Conservation (phyloP, 30 jellyfish, hydroid and myxozoan genomes). For the Chironex yamaguchii region DNA sequence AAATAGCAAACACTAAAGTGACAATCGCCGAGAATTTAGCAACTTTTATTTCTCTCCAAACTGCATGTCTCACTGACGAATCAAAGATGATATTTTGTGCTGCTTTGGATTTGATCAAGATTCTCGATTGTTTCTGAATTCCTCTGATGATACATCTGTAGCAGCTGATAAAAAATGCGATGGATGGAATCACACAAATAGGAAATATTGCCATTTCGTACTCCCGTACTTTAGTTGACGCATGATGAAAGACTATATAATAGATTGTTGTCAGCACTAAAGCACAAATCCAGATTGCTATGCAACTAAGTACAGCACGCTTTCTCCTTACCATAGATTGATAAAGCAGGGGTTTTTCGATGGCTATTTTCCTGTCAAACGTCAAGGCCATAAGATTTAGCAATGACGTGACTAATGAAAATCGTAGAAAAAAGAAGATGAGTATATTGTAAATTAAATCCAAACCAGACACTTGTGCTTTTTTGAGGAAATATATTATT, state of each 20-base stretch:
- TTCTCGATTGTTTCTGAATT: not conserved
- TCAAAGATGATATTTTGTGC: not conserved
- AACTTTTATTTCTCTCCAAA: slow-evolving; percentile 48
- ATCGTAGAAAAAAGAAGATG: slow-evolving; percentile 36
- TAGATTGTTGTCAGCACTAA: not conserved
- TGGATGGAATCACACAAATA: slow-evolving; percentile 9
- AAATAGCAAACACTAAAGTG: slow-evolving; percentile 41
- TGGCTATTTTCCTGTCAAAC: slow-evolving; percentile 46
- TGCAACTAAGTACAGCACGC: slow-evolving; percentile 8
- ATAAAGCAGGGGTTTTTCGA: slow-evolving; percentile 32
- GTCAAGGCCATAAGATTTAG: slow-evolving; percentile 60
- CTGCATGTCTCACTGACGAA: not conserved
- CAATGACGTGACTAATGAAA: slow-evolving; percentile 64
- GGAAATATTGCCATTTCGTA: slow-evolving; percentile 30
- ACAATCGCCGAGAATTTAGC: slow-evolving; percentile 57
- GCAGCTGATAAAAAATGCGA: not conserved
- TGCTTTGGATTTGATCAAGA: not conserved
- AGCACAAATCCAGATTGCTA: slow-evolving; percentile 39
- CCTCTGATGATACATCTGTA: not conserved
- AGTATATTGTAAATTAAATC: slow-evolving; percentile 17
- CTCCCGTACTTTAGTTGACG: not conserved
- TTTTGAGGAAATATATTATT: slow-evolving; percentile 1
- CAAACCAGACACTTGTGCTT: not conserved
- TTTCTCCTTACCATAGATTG: not conserved
- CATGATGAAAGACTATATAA: not conserved